Percentiles rank a stretch among this genome's conserved stretches.
Conservation (phyloP, 2,113 vertebrate species). For the Xiphophorus maculatus region DNA sequence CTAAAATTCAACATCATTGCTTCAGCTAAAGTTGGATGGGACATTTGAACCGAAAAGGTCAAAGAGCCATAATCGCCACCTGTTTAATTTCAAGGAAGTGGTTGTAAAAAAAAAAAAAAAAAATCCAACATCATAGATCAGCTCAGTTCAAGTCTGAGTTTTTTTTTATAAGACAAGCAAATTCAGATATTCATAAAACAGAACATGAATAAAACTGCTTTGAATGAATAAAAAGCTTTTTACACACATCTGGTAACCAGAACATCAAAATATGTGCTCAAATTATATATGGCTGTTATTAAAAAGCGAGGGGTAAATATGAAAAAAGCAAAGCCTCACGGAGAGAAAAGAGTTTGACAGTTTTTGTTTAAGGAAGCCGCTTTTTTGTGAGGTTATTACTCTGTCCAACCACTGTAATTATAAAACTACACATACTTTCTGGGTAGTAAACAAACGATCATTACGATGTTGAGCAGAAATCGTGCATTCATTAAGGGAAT, state of each 20-base stretch:
- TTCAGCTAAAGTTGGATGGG: background rate
- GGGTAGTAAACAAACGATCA: background rate
- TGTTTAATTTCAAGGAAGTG: background rate
- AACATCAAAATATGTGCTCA: background rate
- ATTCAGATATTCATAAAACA: background rate
- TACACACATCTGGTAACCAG: background rate
- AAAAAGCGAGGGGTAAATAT: background rate
- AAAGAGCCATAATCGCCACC: background rate
- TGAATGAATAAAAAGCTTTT: too few species aligned
- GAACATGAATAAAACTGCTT: background rate
- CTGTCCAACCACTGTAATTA: background rate
- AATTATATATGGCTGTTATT: background rate
- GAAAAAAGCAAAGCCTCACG: background rate
- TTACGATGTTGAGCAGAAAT: background rate
- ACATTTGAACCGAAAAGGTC: background rate
- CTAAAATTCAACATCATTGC: background rate
- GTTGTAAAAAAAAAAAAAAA: background rate
- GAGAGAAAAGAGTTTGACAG: background rate
- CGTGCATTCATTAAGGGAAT: constrained; percentile 1
- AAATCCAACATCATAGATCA: background rate
- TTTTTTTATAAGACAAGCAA: background rate
- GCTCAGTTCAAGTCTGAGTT: background rate
- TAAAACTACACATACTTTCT: constrained; percentile 1
- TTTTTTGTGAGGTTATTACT: background rate
- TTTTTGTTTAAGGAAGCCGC: background rate